phyloP scores from a whole-genome alignment of 2,888 invertebrate genomes.

The Anthoptus insignis region DNA sequence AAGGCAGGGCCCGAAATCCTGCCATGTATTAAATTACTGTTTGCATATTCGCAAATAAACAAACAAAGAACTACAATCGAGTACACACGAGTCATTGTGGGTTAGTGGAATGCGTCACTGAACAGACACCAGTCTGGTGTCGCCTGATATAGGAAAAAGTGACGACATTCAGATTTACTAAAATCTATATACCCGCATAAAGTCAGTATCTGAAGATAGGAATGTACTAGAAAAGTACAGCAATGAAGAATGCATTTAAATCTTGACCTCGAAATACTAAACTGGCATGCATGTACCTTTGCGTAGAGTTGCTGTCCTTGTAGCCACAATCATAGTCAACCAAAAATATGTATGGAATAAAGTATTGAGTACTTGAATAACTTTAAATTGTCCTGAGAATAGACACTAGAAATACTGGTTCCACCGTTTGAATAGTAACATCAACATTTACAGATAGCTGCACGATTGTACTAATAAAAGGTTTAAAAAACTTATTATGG shows the following conservation, averaged over 20 bases:
- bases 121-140: slow-evolving; percentile 39
- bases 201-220: slow-evolving; percentile 7
- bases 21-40: slow-evolving; percentile 57
- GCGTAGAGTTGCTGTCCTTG: too few species aligned
- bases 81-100: slow-evolving; percentile 54
- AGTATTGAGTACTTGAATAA: too few species aligned
- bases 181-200: slow-evolving; percentile 41
- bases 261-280: neutral
- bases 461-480: too few species aligned
- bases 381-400: too few species aligned
- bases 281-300: neutral
- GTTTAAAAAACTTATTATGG: too few species aligned
- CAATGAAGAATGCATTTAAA: neutral
- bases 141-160: slow-evolving; percentile 48
- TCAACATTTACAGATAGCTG: too few species aligned
- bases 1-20: slow-evolving; percentile 43
- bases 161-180: slow-evolving; percentile 33
- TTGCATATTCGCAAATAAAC: slow-evolving; percentile 52
- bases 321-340: too few species aligned
- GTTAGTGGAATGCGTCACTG: slow-evolving; percentile 44
- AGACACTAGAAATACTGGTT: too few species aligned
- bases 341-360: too few species aligned
- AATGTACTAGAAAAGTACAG: slow-evolving; percentile 3
- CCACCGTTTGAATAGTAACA: too few species aligned
- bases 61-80: slow-evolving; percentile 48